Evolutionary conservation across 1,140 invertebrate genomes (phyloP).

Genomic region (Tigriopus japonicus): DNA sequence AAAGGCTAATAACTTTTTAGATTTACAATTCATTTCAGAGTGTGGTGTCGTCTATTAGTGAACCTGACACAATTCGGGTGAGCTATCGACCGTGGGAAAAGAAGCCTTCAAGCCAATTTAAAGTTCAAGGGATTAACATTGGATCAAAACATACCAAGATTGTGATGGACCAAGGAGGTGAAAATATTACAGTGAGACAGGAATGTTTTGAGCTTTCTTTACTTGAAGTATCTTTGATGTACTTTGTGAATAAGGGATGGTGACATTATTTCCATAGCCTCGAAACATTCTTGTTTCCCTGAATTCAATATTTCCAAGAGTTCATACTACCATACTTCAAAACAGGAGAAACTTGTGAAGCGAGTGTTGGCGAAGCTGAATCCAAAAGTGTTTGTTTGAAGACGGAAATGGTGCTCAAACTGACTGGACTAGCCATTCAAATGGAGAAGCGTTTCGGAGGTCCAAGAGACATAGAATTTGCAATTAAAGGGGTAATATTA

Average conservation of each 20-base stretch:
- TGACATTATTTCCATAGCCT: too few relatives aligned
- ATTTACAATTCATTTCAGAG: constrained; percentile 31
- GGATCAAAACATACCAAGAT: constrained; percentile 39
- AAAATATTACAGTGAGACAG: too few relatives aligned
- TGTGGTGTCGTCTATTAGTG: constrained; percentile 49
- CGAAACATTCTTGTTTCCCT: too few relatives aligned
- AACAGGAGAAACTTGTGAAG: constrained; percentile 20
- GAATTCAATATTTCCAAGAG: too few relatives aligned
- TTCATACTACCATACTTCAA: too few relatives aligned
- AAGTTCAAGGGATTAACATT: constrained; percentile 28
- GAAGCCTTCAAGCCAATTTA: constrained; percentile 22
- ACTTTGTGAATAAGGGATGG: too few relatives aligned
- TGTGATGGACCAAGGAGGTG: constrained; percentile 22
- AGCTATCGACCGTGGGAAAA: constrained; percentile 28
- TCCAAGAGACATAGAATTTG: constrained; percentile 56
- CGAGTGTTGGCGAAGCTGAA: constrained; percentile 16
- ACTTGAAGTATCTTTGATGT: too few relatives aligned
- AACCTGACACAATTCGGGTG: constrained; percentile 49
- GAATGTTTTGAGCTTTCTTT: too few relatives aligned
- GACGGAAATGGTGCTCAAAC: constrained; percentile 16
- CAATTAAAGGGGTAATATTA: constrained; percentile 30
- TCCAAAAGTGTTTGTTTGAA: constrained; percentile 17
- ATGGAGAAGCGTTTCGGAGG: constrained; percentile 42
- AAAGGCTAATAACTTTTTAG: not conserved
- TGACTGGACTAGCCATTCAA: constrained; percentile 29